Conservation (phyloP, 2,113 vertebrate genomes). For the Cavia aperea region DNA sequence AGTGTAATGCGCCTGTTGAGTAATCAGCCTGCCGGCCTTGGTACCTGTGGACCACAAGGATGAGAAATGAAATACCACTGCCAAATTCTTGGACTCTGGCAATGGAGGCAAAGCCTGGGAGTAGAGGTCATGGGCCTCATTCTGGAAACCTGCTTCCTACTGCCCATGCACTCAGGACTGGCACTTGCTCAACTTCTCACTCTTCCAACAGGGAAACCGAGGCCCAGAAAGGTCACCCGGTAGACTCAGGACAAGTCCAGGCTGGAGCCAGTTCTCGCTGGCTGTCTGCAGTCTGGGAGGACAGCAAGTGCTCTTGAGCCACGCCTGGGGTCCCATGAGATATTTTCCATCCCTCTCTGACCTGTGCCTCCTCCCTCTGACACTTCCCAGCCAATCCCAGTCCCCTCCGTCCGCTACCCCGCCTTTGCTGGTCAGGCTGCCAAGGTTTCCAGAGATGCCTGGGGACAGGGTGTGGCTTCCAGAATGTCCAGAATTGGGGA, state of each 20-base stretch:
- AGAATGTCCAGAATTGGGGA: conserved; percentile 56
- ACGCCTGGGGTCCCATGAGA: not conserved
- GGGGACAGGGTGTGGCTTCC: conserved; percentile 62
- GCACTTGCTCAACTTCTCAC: not conserved
- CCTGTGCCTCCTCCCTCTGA: not conserved
- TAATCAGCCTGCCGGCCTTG: conserved; percentile 59
- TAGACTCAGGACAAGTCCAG: not conserved
- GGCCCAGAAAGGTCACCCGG: conserved; percentile 19
- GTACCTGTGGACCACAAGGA: conserved; percentile 58
- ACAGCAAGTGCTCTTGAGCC: not conserved
- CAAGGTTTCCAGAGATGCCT: conserved; percentile 56
- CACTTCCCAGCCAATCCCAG: conserved; percentile 19
- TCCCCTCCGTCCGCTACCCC: not conserved
- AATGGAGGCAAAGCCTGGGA: not conserved
- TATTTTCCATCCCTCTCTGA: not conserved
- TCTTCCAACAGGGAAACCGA: conserved; percentile 22
- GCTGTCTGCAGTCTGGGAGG: not conserved
- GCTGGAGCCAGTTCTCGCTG: not conserved
- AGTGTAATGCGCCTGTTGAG: conserved; percentile 57
- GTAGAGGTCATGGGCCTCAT: not conserved
- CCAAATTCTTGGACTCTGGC: conserved; percentile 4
- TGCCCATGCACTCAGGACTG: not conserved
- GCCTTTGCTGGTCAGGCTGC: conserved; percentile 42
- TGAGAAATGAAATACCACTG: conserved; percentile 51
- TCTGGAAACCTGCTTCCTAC: conserved; percentile 33